Evolutionary conservation across 2,113 vertebrate species (phyloP).

Genomic region (Crotalus horridus): DNA sequence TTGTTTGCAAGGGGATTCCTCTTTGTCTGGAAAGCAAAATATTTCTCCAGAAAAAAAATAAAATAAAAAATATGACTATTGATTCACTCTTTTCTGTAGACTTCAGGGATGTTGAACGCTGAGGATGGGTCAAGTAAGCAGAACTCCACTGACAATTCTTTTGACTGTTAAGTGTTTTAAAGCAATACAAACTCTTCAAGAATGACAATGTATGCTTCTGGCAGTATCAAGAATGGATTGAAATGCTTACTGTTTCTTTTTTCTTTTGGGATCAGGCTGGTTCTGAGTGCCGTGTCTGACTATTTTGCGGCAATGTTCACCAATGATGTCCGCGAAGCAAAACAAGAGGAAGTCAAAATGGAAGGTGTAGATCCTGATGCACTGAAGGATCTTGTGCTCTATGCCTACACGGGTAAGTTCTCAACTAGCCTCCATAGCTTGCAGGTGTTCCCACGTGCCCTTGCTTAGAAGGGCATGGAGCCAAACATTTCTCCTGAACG

Average conservation of each 20-base stretch:
- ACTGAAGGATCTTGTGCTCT: slow-evolving; percentile 87
- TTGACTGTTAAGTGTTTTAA: neutral
- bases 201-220: neutral
- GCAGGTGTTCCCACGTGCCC: neutral
- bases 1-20: neutral
- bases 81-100: slow-evolving; percentile 21
- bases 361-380: slow-evolving; percentile 93
- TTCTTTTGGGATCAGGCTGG: slow-evolving; percentile 73
- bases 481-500: neutral
- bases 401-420: slow-evolving; percentile 90
- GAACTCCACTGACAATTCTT: neutral
- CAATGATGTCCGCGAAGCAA: slow-evolving; percentile 90
- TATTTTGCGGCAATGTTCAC: slow-evolving; percentile 99
- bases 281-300: slow-evolving; percentile 92
- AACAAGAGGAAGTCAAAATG: slow-evolving; percentile 96
- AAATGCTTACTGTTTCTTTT: neutral
- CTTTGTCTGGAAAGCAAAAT: neutral
- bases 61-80: neutral
- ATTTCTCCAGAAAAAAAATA: slow-evolving; percentile 10
- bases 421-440: neutral
- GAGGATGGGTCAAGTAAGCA: rapidly evolving
- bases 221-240: neutral
- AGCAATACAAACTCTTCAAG: neutral
- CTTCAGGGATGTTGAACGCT: neutral
- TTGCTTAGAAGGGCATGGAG: neutral